Base-by-base conservation (phyloP, 2,797 vertebrate genomes). In the Oryzias dopingdopingensis region DNA sequence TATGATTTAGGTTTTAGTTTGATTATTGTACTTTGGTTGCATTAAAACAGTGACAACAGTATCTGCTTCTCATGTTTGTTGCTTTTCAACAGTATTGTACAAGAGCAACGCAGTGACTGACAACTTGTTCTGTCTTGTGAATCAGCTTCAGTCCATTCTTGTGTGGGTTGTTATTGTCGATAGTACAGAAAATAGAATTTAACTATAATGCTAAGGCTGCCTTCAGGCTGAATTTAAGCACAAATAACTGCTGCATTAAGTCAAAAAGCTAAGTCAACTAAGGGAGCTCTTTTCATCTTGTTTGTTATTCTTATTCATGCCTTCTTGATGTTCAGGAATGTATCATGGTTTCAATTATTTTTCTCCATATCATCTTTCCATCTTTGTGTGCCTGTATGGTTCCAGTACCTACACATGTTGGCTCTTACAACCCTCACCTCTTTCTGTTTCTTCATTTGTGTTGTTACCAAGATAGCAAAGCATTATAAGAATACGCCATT, bases 371-470 rank as follows among this genome's bases (percentile, higher is more conserved):
- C 52, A 65, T 67, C 48, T 69, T 65, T 55, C 7, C 12, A 56
- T 26, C 14, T 73, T 64, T 53, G 4, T 46, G 52, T 48, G 18
- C 59, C 49, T 40, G 6, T 29, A 41, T 59, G 52, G 68, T 50
- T 18, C 20, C 17, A 22, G 64, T 24, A 18, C 41, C 51, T 17
- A 18, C 14, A 8, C 53, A 62, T 18, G 42, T 49, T 62, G 61
- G 59, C 76, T 70, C 54, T 54, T 67, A 45, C 10, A 12, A 37
- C 24, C 16, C 56, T 50, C 49, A 48, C 62, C 50, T 60, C 62
- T 41, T 47, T 54, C 49, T 70, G 32, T 29, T 41, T 42, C 66
- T 69, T 74, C 81, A 84, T 81, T 74, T 54, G 63, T 84, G 58
- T 65, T 80, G 66, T 82, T 63, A 75, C 74, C 45, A 44, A 32